Percentiles rank a stretch among this genome's conserved stretches.
phyloP scores from a whole-genome alignment of 2,113 vertebrate genomes.

The Sceloporus undulatus region DNA sequence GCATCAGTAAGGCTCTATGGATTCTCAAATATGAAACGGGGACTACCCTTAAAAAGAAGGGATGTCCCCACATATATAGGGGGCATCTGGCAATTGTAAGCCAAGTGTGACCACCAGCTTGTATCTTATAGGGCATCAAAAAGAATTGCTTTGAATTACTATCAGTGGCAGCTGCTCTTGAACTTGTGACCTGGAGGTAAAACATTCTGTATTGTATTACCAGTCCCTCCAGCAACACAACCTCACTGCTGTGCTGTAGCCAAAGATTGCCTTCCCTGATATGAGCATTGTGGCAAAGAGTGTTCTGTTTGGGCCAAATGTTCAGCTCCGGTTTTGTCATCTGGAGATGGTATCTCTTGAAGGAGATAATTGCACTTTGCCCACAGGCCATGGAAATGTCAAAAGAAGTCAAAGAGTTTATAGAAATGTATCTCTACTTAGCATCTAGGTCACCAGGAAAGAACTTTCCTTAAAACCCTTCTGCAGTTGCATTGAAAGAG shows the following conservation, averaged over 20 bases:
- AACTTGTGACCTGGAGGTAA: conserved; percentile 34
- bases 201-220: conserved; percentile 29
- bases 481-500: conserved; percentile 13
- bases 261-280: conserved; percentile 25
- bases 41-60: background rate
- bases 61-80: background rate
- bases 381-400: conserved; percentile 59
- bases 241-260: conserved; percentile 9
- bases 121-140: conserved; percentile 18
- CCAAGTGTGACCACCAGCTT: conserved; percentile 8
- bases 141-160: conserved; percentile 43
- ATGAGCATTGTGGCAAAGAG: conserved; percentile 5
- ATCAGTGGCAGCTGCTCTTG: conserved; percentile 34
- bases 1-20: background rate
- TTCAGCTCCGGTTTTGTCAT: conserved; percentile 54
- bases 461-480: conserved; percentile 34
- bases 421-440: conserved; percentile 34
- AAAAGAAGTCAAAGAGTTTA: conserved; percentile 43
- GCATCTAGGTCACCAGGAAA: conserved; percentile 49
- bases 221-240: conserved; percentile 11
- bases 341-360: conserved; percentile 50
- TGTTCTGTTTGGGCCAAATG: conserved; percentile 22
- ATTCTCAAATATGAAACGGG: background rate
- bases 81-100: conserved; percentile 30
- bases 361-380: conserved; percentile 63